phyloP scores from a whole-genome alignment of 2,113 vertebrate genomes.

The Gobio gobio region DNA sequence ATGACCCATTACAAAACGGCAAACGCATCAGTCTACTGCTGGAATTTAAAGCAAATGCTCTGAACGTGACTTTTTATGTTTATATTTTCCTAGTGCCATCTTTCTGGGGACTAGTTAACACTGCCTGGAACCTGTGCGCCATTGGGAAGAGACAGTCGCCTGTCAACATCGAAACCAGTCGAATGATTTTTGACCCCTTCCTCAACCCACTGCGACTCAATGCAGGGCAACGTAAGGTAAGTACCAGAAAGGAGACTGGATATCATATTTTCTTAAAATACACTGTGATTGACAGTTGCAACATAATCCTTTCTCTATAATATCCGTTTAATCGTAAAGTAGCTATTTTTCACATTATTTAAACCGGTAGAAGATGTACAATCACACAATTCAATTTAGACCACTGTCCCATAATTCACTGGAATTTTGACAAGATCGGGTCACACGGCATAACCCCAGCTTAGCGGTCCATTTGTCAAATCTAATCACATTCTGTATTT shows the following conservation, averaged over 20 bases:
- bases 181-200: constrained; percentile 92
- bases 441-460: neutral
- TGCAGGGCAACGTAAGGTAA: constrained; percentile 87
- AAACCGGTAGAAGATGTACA: neutral
- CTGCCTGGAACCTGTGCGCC: constrained; percentile 90
- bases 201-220: constrained; percentile 86
- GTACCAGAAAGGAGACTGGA: constrained; percentile 21
- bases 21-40: neutral
- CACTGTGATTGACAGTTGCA: neutral
- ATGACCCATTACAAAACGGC: neutral
- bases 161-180: constrained; percentile 90
- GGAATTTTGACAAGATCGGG: constrained; percentile 3
- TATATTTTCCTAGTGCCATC: constrained; percentile 81
- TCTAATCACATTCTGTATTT: constrained; percentile 26
- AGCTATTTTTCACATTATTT: neutral
- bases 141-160: constrained; percentile 89
- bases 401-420: constrained; percentile 6
- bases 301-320: neutral
- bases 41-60: neutral
- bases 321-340: neutral
- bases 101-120: constrained; percentile 93
- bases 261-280: neutral
- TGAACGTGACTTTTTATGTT: constrained; percentile 20
- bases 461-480: constrained; percentile 32
- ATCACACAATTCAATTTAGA: neutral